phyloP scores from a whole-genome alignment of 2,797 vertebrate species.

The Acanthurus leucopareius region DNA sequence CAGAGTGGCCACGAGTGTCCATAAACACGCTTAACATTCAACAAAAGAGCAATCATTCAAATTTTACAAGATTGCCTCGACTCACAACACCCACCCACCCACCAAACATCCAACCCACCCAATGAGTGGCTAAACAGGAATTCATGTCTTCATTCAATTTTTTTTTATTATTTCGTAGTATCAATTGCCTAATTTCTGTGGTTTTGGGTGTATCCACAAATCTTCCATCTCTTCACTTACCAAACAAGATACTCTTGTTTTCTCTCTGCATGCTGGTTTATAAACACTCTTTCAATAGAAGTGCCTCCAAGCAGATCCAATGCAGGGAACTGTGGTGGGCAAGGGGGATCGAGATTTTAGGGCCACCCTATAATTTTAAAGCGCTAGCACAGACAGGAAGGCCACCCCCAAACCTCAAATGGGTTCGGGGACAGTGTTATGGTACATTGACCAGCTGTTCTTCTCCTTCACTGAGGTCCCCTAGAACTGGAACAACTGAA shows the following conservation, averaged over 20 bases:
- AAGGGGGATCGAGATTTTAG: slow-evolving; percentile 21
- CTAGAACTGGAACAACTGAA: slow-evolving; percentile 35
- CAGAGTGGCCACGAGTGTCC: slow-evolving; percentile 5
- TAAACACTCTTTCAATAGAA: slow-evolving; percentile 62
- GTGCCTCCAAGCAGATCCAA: slow-evolving; percentile 19
- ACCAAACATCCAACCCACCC: not conserved
- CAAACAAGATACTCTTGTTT: slow-evolving; percentile 47
- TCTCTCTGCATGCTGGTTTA: slow-evolving; percentile 1
- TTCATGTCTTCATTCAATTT: not conserved
- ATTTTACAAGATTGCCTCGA: slow-evolving; percentile 29
- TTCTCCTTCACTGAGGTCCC: slow-evolving; percentile 45
- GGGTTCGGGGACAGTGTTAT: slow-evolving; percentile 64
- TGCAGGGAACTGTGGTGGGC: slow-evolving; percentile 42
- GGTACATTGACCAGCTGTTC: slow-evolving; percentile 76
- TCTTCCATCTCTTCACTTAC: slow-evolving; percentile 49
- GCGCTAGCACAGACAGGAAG: slow-evolving; percentile 56
- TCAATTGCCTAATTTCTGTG: slow-evolving; percentile 40
- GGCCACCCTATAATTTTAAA: slow-evolving; percentile 68
- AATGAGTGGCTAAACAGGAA: slow-evolving; percentile 51
- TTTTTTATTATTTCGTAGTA: slow-evolving; percentile 3
- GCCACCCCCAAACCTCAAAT: slow-evolving; percentile 54
- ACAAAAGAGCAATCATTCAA: slow-evolving; percentile 26
- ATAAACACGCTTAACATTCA: slow-evolving; percentile 46
- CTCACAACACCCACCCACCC: slow-evolving; percentile 12
- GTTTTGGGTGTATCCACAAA: slow-evolving; percentile 52